Percentiles rank a stretch among this genome's conserved stretches.
Evolutionary conservation across 2,888 invertebrate species (phyloP).

Genomic region (Serrognathus titanus): DNA sequence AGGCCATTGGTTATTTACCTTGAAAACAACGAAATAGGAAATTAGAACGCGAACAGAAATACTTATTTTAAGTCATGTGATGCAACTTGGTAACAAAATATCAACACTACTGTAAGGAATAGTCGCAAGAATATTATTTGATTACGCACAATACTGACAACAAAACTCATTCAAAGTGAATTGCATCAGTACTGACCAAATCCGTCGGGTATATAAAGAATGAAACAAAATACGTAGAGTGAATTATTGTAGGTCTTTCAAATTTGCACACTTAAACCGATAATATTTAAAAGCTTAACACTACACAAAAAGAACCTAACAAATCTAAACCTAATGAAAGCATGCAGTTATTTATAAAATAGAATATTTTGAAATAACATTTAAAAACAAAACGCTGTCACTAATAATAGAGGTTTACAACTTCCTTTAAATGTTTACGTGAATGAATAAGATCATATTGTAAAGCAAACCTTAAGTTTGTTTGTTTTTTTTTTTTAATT

Average conservation of each 20-base stretch:
- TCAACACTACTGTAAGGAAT: background rate
- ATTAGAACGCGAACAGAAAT: conserved; percentile 8
- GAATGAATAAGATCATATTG: background rate
- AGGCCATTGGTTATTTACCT: conserved; percentile 40
- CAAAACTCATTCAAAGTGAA: no score
- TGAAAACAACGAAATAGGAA: background rate
- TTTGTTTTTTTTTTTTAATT: conserved; percentile 30
- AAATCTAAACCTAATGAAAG: conserved; percentile 4
- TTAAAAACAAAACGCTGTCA: conserved; percentile 12
- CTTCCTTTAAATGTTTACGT: background rate
- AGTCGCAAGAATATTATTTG: no score
- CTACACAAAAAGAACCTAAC: conserved; percentile 12
- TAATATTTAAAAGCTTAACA: conserved; percentile 1
- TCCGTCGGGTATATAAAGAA: background rate
- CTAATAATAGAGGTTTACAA: conserved; percentile 5
- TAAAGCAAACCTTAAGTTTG: conserved; percentile 13
- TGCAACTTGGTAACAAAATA: conserved; percentile 31
- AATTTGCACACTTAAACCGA: conserved; percentile 12
- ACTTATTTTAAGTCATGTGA: conserved; percentile 33
- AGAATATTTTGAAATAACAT: conserved; percentile 5
- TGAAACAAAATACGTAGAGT: background rate
- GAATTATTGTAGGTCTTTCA: conserved; percentile 8
- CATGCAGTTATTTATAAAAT: background rate
- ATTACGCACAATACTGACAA: no score
- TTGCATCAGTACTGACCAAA: background rate